phyloP scores from a whole-genome alignment of 2,888 invertebrate genomes.

The Auanema freiburgensis region DNA sequence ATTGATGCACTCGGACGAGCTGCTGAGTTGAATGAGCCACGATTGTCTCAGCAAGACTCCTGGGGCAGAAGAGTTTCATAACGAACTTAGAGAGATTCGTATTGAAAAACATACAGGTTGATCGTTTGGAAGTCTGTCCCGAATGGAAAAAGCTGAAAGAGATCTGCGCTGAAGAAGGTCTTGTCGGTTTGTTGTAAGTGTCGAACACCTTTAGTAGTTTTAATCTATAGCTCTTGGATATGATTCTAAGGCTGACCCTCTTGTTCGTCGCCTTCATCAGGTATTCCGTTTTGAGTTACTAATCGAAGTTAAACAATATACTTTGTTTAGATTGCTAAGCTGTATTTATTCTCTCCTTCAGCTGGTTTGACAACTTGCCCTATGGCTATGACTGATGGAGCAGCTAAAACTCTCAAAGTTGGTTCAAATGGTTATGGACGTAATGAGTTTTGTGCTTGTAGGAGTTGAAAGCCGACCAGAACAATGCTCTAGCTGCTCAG shows the following conservation, averaged over 20 bases:
- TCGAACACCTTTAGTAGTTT: not conserved
- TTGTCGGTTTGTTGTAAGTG: conserved; percentile 63
- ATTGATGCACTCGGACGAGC: conserved; percentile 65
- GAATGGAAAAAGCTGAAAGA: conserved; percentile 70
- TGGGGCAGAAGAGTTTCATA: conserved; percentile 68
- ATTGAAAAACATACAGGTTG: conserved; percentile 41
- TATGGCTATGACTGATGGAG: conserved; percentile 72
- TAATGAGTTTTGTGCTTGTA: conserved; percentile 8
- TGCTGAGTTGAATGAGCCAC: conserved; percentile 66
- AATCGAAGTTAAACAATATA: not conserved
- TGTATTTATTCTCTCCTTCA: conserved; percentile 68
- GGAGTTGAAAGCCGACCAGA: conserved; percentile 30
- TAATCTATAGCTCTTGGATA: conserved; percentile 44
- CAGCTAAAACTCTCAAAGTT: conserved; percentile 69
- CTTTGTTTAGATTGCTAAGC: conserved; percentile 65
- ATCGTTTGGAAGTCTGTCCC: conserved; percentile 68
- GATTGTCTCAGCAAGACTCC: conserved; percentile 67
- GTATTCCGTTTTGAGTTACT: not conserved
- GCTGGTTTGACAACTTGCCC: conserved; percentile 71
- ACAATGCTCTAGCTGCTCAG: conserved; percentile 32
- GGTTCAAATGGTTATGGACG: not conserved
- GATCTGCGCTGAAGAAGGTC: conserved; percentile 70
- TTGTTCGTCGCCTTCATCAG: conserved; percentile 48
- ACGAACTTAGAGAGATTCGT: not conserved
- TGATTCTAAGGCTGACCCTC: conserved; percentile 32